These are phyloP conservation scores for Poeciliopsis occidentalis DNA, from an alignment of 2,113 vertebrate species.

Conservation along the genomic window DNA sequence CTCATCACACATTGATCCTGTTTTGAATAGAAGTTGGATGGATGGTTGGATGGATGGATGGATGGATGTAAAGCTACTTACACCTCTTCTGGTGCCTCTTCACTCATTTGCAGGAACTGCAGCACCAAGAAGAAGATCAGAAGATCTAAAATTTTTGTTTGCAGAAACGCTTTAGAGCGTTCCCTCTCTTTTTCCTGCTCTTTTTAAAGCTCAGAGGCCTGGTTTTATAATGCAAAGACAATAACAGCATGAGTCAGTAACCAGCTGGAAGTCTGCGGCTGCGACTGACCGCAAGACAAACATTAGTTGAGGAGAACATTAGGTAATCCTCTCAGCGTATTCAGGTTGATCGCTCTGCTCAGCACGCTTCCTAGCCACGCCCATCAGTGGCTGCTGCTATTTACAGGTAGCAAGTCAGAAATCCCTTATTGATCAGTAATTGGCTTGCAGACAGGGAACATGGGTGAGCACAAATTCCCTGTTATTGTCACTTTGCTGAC, in stretches of 20 bases:
- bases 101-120: neutral
- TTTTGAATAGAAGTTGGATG: too few species aligned
- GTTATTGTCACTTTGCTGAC: conserved; percentile 19
- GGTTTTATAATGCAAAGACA: conserved; percentile 63
- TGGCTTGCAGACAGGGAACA: conserved; percentile 23
- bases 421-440: conserved; percentile 44
- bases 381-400: conserved; percentile 12
- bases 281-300: conserved; percentile 50
- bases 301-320: conserved; percentile 75
- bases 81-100: too few species aligned
- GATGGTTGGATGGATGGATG: too few species aligned
- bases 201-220: conserved; percentile 31
- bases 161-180: neutral
- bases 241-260: conserved; percentile 71
- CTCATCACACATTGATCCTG: too few species aligned
- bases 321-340: conserved; percentile 64
- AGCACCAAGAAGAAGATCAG: neutral
- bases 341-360: conserved; percentile 52
- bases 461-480: conserved; percentile 31
- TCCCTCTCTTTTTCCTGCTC: conserved; percentile 3
- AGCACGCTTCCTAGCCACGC: neutral
- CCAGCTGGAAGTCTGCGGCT: conserved; percentile 54
- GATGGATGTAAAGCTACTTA: neutral
- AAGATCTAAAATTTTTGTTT: neutral
- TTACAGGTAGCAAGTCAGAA: conserved; percentile 13